Percentiles rank a stretch among this genome's conserved stretches.
Evolutionary conservation across 2,888 invertebrate species (phyloP).

Genomic region (Margaritifera margaritifera): DNA sequence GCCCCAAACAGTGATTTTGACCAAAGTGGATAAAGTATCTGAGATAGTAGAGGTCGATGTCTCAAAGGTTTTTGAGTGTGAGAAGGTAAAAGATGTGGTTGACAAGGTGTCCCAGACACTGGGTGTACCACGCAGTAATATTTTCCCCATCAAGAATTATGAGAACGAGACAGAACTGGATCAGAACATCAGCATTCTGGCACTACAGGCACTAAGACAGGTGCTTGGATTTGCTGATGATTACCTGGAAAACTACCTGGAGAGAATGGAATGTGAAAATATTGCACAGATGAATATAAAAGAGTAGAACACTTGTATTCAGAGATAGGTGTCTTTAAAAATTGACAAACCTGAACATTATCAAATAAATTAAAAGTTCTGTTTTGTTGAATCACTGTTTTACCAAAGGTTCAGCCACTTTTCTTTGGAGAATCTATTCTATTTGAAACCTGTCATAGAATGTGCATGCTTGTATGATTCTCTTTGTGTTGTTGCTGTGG

Average conservation of each 20-base stretch:
- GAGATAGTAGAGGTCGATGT: constrained; percentile 22
- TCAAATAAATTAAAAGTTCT: too few species aligned
- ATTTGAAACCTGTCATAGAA: too few species aligned
- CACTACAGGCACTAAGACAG: constrained; percentile 27
- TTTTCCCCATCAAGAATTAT: constrained; percentile 42
- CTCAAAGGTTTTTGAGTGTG: constrained; percentile 16
- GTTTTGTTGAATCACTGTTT: too few species aligned
- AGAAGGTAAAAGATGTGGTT: constrained; percentile 18
- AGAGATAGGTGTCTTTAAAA: too few species aligned
- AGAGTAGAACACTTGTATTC: too few species aligned
- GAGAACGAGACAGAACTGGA: constrained; percentile 32
- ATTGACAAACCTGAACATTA: too few species aligned
- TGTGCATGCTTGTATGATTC: too few species aligned
- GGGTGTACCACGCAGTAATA: constrained; percentile 29
- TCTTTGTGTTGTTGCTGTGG: too few species aligned
- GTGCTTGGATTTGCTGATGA: constrained; percentile 32
- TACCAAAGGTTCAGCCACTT: too few species aligned
- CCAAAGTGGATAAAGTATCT: constrained; percentile 39
- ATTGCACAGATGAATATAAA: too few species aligned
- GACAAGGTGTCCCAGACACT: constrained; percentile 26
- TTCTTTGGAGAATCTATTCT: too few species aligned
- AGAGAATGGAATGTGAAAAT: constrained; percentile 1
- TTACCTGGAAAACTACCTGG: constrained; percentile 21
- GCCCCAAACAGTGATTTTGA: constrained; percentile 35
- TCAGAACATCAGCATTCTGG: constrained; percentile 24